A percentile compares a stretch with the other conserved stretches of the same genome.
These are phyloP conservation scores for Pocillopora verrucosa DNA, from an alignment of 64 coral and sea anemone genomes.

Conservation along the genomic window DNA sequence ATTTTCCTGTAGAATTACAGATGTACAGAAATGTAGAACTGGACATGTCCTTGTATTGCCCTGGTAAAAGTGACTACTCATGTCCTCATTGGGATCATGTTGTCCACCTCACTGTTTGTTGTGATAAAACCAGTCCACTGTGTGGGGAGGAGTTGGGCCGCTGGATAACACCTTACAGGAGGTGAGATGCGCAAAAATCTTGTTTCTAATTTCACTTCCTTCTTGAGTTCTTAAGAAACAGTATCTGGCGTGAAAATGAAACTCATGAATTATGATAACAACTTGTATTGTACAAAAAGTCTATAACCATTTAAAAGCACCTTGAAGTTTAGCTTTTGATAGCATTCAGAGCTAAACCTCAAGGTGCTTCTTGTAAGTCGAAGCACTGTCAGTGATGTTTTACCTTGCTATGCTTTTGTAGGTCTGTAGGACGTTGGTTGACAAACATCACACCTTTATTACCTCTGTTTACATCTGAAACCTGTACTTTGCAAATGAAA, in stretches of 20 bases:
- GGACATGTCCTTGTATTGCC: constrained; percentile 88
- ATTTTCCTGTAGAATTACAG: constrained; percentile 61
- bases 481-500: constrained; percentile 78
- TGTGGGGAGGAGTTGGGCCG: constrained; percentile 92
- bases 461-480: constrained; percentile 83
- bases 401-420: background rate
- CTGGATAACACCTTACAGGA: constrained; percentile 96
- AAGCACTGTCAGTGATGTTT: background rate
- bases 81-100: constrained; percentile 99
- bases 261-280: too few relatives aligned
- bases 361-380: too few relatives aligned
- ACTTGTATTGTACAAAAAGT: too few relatives aligned
- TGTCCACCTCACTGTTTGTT: constrained; percentile 87
- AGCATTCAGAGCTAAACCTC: too few relatives aligned
- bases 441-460: constrained; percentile 87
- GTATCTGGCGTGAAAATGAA: background rate
- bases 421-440: constrained; percentile 85
- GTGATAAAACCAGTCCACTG: constrained; percentile 67
- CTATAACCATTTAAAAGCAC: too few relatives aligned
- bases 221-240: background rate
- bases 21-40: constrained; percentile 96
- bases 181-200: constrained; percentile 15
- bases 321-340: too few relatives aligned
- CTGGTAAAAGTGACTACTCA: constrained; percentile 77
- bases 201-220: background rate